phyloP scores from a whole-genome alignment of 2,888 invertebrate genomes.

The Drosophila hamatofila region DNA sequence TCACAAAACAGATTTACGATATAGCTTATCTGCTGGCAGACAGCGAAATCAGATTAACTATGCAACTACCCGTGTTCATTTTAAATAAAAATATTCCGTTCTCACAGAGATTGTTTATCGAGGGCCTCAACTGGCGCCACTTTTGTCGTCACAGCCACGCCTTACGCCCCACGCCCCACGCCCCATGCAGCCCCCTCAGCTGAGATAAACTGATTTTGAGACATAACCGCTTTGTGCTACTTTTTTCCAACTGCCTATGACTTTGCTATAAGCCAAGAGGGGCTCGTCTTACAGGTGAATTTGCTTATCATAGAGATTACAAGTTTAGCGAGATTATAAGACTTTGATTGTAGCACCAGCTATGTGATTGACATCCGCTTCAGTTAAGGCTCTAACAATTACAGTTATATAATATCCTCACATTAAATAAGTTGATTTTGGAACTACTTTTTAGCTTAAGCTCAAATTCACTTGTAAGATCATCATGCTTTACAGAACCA shows the following conservation, averaged over 20 bases:
- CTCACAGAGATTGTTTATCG: slow-evolving; percentile 24
- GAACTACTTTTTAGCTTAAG: neutral
- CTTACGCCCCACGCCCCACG: neutral
- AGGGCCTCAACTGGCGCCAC: slow-evolving; percentile 1
- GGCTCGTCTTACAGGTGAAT: slow-evolving; percentile 61
- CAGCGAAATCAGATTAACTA: slow-evolving; percentile 23
- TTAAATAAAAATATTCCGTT: slow-evolving; percentile 24
- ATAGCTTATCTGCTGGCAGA: slow-evolving; percentile 45
- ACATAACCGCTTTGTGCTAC: slow-evolving; percentile 32
- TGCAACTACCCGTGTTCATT: slow-evolving; percentile 7
- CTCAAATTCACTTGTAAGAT: neutral
- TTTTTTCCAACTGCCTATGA: slow-evolving; percentile 5
- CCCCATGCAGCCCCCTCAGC: neutral
- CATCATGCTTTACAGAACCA: slow-evolving; percentile 1
- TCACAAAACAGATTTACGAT: slow-evolving; percentile 35
- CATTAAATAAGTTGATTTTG: neutral
- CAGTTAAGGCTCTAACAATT: neutral
- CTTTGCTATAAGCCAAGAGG: slow-evolving; percentile 19
- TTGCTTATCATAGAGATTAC: slow-evolving; percentile 35
- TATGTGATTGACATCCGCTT: neutral
- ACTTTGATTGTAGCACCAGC: too few species aligned
- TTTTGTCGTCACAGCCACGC: slow-evolving; percentile 21
- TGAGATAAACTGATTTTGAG: slow-evolving; percentile 10
- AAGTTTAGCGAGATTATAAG: neutral
- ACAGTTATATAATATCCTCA: neutral